Evolutionary conservation across 2,797 vertebrate genomes (phyloP).

Genomic region (Mormyrops boulengeri): DNA sequence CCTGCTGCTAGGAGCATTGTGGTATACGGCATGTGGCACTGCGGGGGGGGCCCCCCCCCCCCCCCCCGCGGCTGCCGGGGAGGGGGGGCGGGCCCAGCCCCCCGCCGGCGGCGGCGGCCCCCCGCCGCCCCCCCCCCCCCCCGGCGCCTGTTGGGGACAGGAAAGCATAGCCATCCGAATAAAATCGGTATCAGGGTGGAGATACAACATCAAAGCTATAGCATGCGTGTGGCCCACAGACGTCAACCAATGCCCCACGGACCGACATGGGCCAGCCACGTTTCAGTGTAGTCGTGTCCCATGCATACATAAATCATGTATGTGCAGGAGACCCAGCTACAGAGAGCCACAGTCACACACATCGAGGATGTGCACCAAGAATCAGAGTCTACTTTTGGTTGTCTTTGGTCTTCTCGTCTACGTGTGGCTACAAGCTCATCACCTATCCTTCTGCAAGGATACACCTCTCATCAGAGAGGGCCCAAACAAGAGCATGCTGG

Average conservation of each 20-base stretch:
- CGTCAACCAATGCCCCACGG: neutral
- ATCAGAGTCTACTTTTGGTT: neutral
- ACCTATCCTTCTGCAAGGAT: neutral
- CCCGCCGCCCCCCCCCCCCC: too few relatives aligned
- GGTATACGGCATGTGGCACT: too few relatives aligned
- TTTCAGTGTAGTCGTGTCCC: neutral
- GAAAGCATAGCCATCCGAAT: neutral
- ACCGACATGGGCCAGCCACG: neutral
- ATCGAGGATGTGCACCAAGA: neutral
- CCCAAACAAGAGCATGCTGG: neutral
- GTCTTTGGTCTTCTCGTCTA: neutral
- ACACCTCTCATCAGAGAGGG: neutral
- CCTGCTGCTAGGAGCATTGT: too few relatives aligned
- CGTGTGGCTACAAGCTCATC: neutral
- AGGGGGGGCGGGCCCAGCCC: too few relatives aligned
- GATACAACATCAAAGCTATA: neutral
- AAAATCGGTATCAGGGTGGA: neutral
- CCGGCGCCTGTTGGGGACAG: too few relatives aligned
- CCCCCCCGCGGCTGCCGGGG: too few relatives aligned
- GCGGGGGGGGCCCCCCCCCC: too few relatives aligned
- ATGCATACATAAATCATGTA: conserved; percentile 1
- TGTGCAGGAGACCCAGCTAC: neutral
- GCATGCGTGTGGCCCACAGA: neutral
- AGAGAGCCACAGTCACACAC: conserved; percentile 12
- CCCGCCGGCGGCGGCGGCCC: too few relatives aligned